These are phyloP conservation scores for Drosophila austrosaltans DNA, from an alignment of 2,888 invertebrate genomes.

Conservation along the genomic window DNA sequence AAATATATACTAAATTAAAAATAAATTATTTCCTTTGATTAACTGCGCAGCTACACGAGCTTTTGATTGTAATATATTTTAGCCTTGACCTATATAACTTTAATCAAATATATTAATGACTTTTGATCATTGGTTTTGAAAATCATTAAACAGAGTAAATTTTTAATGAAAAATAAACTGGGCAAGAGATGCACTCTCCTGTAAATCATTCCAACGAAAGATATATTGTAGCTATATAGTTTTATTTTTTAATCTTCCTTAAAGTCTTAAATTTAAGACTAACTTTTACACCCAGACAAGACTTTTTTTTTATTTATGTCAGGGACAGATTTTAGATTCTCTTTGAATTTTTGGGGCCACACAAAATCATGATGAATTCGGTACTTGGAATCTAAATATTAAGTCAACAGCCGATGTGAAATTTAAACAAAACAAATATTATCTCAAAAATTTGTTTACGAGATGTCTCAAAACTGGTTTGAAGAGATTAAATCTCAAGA, in stretches of 20 bases:
- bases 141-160: no score
- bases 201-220: no score
- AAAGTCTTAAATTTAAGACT: background rate
- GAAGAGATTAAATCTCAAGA: slow-evolving; percentile 4
- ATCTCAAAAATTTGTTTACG: background rate
- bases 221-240: no score
- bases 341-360: background rate
- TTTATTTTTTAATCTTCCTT: no score
- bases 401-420: background rate
- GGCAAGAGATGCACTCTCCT: no score
- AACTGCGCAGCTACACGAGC: no score
- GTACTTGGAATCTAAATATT: background rate
- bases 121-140: no score
- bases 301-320: slow-evolving; percentile 23
- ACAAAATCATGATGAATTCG: background rate
- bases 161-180: no score
- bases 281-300: background rate
- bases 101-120: background rate
- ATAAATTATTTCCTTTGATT: no score
- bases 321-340: slow-evolving; percentile 7
- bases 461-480: slow-evolving; percentile 58
- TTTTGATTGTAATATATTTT: background rate
- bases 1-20: no score
- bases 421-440: background rate
- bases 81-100: slow-evolving; percentile 4